Percentiles rank a stretch among this genome's conserved stretches.
Conservation (phyloP, 1,140 invertebrate genomes). For the Chelonus insularis region DNA sequence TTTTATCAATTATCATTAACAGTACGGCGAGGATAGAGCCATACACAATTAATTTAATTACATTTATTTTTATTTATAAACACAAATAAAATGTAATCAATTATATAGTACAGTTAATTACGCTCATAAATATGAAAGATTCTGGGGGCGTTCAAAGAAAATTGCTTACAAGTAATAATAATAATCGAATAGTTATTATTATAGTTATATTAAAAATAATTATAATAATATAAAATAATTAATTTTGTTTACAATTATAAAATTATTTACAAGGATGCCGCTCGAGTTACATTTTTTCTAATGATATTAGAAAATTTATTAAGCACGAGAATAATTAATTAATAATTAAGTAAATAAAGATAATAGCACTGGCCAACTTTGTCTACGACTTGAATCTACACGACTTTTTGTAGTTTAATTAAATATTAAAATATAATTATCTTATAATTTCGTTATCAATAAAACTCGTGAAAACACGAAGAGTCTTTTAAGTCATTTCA, state of each 20-base stretch:
- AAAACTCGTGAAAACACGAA: too few relatives aligned
- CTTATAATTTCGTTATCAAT: background rate
- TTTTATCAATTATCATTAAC: too few relatives aligned
- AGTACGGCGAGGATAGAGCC: too few relatives aligned
- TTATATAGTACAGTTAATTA: constrained; percentile 17
- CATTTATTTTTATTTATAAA: constrained; percentile 4
- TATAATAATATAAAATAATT: constrained; percentile 13
- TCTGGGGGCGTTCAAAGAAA: too few relatives aligned
- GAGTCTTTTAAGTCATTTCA: background rate
- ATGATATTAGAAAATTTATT: too few relatives aligned
- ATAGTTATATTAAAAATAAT: constrained; percentile 7
- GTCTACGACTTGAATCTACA: constrained; percentile 8
- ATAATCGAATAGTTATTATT: too few relatives aligned
- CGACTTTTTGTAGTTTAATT: background rate
- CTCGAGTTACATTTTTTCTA: too few relatives aligned
- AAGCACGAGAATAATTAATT: constrained; percentile 12
- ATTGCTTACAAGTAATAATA: too few relatives aligned
- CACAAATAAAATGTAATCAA: constrained; percentile 9
- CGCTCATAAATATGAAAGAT: constrained; percentile 16
- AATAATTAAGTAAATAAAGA: constrained; percentile 11
- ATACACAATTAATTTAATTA: too few relatives aligned
- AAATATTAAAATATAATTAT: background rate
- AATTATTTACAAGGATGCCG: constrained; percentile 11
- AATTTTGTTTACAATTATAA: constrained; percentile 12
- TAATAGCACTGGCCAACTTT: constrained; percentile 19